phyloP scores from a whole-genome alignment of 2,888 invertebrate genomes.

The Merodon equestris region DNA sequence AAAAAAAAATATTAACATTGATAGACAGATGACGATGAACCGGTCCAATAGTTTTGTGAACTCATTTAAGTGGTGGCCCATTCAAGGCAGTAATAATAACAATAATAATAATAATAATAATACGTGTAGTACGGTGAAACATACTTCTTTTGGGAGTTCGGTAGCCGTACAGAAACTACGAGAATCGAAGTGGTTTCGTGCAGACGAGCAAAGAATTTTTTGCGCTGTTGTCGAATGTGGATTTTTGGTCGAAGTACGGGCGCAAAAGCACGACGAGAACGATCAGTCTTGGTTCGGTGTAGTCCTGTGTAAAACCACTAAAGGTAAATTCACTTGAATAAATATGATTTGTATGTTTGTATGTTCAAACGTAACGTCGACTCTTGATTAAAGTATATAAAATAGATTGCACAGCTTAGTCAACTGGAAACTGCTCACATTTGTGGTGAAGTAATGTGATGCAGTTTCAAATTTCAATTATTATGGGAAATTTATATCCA shows the following conservation, averaged over 20 bases:
- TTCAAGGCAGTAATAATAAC: slow-evolving; percentile 74
- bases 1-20: slow-evolving; percentile 27
- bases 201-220: slow-evolving; percentile 85
- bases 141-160: slow-evolving; percentile 82
- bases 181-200: slow-evolving; percentile 87
- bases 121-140: slow-evolving; percentile 62
- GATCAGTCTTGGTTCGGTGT: slow-evolving; percentile 82
- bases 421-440: no score
- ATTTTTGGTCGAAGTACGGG: slow-evolving; percentile 85
- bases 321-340: slow-evolving; percentile 80
- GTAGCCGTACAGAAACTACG: slow-evolving; percentile 86
- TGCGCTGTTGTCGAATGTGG: slow-evolving; percentile 87
- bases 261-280: slow-evolving; percentile 77
- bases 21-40: slow-evolving; percentile 73
- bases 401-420: no score
- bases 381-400: no score
- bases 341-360: background rate
- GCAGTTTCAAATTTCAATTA: no score
- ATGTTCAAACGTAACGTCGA: background rate
- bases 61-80: slow-evolving; percentile 78
- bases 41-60: slow-evolving; percentile 78
- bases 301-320: slow-evolving; percentile 85
- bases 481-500: no score
- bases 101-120: slow-evolving; percentile 48
- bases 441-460: no score